Evolutionary conservation across 2,888 invertebrate genomes (phyloP).

Genomic region (Leptinotarsa peninsularis): DNA sequence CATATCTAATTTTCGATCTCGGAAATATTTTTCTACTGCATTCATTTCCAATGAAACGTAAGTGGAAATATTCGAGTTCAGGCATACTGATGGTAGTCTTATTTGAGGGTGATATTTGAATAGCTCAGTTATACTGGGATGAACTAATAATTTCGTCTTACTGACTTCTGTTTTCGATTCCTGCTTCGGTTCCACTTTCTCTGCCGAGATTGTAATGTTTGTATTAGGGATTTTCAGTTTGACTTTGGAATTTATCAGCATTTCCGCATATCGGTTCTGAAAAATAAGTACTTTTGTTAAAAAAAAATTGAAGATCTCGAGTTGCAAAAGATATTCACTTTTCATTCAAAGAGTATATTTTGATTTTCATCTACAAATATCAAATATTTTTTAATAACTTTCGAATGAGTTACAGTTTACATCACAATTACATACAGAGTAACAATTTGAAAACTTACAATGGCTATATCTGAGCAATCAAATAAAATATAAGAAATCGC

Average conservation of each 20-base stretch:
- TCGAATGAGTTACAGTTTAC: no score
- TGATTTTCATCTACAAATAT: no score
- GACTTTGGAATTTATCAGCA: slow-evolving; percentile 32
- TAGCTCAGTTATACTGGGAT: slow-evolving; percentile 45
- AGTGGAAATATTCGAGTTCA: slow-evolving; percentile 43
- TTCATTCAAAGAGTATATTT: no score
- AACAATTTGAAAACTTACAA: no score
- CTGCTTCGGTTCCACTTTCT: slow-evolving; percentile 1
- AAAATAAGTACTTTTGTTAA: slow-evolving; percentile 27
- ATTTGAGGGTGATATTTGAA: slow-evolving; percentile 44
- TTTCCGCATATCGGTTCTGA: slow-evolving; percentile 39
- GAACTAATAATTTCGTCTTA: slow-evolving; percentile 35
- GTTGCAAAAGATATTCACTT: no score
- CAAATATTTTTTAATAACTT: no score
- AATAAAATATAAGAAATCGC: no score
- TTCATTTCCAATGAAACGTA: slow-evolving; percentile 47
- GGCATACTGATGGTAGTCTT: slow-evolving; percentile 43
- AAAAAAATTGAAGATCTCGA: not conserved
- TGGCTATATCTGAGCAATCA: no score
- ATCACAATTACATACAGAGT: no score
- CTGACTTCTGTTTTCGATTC: not conserved
- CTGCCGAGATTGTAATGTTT: slow-evolving; percentile 1
- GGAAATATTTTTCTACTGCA: slow-evolving; percentile 49
- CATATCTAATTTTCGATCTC: slow-evolving; percentile 34
- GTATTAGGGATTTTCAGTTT: slow-evolving; percentile 16